Percentiles rank a stretch among this genome's conserved stretches.
Evolutionary conservation across 2,113 vertebrate genomes (phyloP).

Genomic region (Morone chrysops): DNA sequence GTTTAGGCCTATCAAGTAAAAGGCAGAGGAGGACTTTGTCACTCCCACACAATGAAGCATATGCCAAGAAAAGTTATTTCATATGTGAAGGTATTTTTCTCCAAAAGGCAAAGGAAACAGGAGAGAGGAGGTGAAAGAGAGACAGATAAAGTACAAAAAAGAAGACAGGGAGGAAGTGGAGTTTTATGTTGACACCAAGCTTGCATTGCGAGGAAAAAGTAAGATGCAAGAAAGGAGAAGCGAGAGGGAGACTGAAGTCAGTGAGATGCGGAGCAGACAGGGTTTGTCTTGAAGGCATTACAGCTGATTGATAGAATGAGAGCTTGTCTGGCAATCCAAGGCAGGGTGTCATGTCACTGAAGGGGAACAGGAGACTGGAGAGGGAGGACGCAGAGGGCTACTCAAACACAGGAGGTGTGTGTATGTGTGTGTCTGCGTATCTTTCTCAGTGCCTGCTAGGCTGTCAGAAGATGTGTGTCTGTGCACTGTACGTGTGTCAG

Average conservation of each 20-base stretch:
- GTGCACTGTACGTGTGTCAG: not conserved
- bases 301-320: slow-evolving; percentile 74
- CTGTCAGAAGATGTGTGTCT: slow-evolving; percentile 4
- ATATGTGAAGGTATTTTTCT: not conserved
- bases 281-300: slow-evolving; percentile 58
- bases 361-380: slow-evolving; percentile 40
- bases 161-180: slow-evolving; percentile 9
- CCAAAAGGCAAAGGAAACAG: slow-evolving; percentile 4
- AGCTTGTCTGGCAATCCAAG: slow-evolving; percentile 57
- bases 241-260: slow-evolving; percentile 18
- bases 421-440: slow-evolving; percentile 10
- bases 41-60: slow-evolving; percentile 11
- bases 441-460: not conserved
- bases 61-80: slow-evolving; percentile 13
- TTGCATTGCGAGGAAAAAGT: slow-evolving; percentile 7
- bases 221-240: slow-evolving; percentile 15
- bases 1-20: slow-evolving; percentile 16
- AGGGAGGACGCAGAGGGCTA: slow-evolving; percentile 25
- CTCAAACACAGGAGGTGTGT: slow-evolving; percentile 20
- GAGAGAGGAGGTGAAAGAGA: not conserved
- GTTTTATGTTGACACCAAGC: slow-evolving; percentile 48
- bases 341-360: slow-evolving; percentile 45
- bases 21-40: slow-evolving; percentile 11
- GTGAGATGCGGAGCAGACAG: slow-evolving; percentile 42
- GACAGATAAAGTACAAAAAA: slow-evolving; percentile 13